phyloP scores from a whole-genome alignment of 2,113 vertebrate species.

The Etheostoma spectabile region DNA sequence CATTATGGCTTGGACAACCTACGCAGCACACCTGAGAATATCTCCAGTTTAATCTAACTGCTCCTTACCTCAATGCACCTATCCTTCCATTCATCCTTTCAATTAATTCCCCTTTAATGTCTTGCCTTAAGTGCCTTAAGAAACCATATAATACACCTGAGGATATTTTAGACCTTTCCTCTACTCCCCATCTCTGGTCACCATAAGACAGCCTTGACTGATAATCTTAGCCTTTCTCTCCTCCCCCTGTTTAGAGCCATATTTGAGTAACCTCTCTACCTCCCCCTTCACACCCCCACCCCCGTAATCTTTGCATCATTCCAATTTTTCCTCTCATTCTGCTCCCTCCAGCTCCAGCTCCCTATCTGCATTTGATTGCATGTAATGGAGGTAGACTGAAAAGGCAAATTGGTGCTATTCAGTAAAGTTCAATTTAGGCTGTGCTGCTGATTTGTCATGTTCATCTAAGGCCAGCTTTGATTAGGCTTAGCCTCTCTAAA shows the following conservation, averaged over 20 bases:
- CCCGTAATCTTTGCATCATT: slow-evolving; percentile 60
- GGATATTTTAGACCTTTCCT: slow-evolving; percentile 56
- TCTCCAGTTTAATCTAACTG: slow-evolving; percentile 31
- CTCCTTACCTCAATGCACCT: not conserved
- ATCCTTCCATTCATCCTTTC: slow-evolving; percentile 29
- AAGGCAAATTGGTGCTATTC: slow-evolving; percentile 77
- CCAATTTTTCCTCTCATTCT: slow-evolving; percentile 54
- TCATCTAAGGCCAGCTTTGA: slow-evolving; percentile 66
- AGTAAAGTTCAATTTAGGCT: slow-evolving; percentile 58
- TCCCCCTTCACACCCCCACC: slow-evolving; percentile 6
- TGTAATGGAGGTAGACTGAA: slow-evolving; percentile 72
- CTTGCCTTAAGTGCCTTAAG: slow-evolving; percentile 45
- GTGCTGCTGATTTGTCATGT: slow-evolving; percentile 73
- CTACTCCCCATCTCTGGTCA: slow-evolving; percentile 45
- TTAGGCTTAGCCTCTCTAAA: slow-evolving; percentile 57
- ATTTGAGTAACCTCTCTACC: slow-evolving; percentile 14
- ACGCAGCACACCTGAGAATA: slow-evolving; percentile 11
- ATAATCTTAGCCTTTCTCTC: slow-evolving; percentile 40
- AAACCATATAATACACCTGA: slow-evolving; percentile 50
- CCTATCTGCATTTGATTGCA: slow-evolving; percentile 75
- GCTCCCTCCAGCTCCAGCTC: slow-evolving; percentile 54
- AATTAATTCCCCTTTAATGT: slow-evolving; percentile 33
- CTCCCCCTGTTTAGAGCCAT: slow-evolving; percentile 18
- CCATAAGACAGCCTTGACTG: slow-evolving; percentile 47
- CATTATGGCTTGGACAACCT: slow-evolving; percentile 32